These are phyloP conservation scores for Collichthys lucidus DNA, from an alignment of 2,113 vertebrate species.

Conservation along the genomic window DNA sequence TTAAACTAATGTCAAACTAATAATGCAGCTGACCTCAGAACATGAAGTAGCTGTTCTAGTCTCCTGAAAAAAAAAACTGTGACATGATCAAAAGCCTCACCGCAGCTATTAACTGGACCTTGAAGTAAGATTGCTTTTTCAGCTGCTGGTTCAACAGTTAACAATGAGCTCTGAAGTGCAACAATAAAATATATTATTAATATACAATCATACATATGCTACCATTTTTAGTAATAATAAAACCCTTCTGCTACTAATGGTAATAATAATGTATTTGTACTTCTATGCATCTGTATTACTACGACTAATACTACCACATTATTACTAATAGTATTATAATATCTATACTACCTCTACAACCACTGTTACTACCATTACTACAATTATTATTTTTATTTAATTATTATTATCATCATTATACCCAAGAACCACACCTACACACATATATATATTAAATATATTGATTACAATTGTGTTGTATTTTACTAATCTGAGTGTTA, in stretches of 20 bases:
- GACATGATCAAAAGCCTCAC: background rate
- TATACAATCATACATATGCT: too few relatives aligned
- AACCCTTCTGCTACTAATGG: background rate
- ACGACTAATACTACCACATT: background rate
- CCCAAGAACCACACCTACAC: too few relatives aligned
- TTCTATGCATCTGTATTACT: background rate
- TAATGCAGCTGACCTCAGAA: background rate
- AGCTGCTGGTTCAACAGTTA: background rate
- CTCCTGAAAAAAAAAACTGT: background rate
- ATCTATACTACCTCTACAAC: background rate
- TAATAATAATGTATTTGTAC: background rate
- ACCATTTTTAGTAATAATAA: background rate
- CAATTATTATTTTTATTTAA: background rate
- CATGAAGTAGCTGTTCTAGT: background rate
- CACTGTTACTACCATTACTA: background rate
- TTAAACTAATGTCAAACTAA: slow-evolving; percentile 9
- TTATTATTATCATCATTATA: too few relatives aligned
- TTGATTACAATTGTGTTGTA: background rate
- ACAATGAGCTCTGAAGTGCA: background rate
- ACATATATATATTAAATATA: too few relatives aligned
- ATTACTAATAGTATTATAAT: background rate
- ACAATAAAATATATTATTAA: background rate
- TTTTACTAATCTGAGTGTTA: background rate
- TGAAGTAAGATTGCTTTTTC: background rate
- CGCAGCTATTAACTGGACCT: too few relatives aligned